Percentiles rank a stretch among this genome's conserved stretches.
Evolutionary conservation across 2,113 vertebrate species (phyloP).

Genomic region (Toxotes jaculatrix): DNA sequence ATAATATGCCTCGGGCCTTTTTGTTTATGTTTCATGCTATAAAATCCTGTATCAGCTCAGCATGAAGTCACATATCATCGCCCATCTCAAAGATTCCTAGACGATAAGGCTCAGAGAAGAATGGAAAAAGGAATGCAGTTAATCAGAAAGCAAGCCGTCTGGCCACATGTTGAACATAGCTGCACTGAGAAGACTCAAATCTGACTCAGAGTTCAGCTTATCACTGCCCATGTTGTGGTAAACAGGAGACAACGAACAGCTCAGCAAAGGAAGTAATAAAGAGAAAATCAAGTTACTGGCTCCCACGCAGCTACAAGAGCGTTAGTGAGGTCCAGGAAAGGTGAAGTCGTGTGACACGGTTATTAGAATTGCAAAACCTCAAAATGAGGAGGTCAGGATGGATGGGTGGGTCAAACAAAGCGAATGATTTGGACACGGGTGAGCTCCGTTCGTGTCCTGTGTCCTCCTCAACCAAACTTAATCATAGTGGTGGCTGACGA

Average conservation of each 20-base stretch:
- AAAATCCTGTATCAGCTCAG: no score
- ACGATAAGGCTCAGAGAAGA: background rate
- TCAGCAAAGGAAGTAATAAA: background rate
- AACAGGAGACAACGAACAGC: background rate
- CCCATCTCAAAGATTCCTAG: background rate
- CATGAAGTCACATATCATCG: no score
- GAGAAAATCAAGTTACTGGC: background rate
- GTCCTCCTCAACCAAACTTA: no score
- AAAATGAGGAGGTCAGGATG: background rate
- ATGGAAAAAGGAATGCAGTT: constrained; percentile 52
- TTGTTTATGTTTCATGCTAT: background rate
- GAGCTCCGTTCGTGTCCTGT: background rate
- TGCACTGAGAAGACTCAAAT: background rate
- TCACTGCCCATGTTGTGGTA: background rate
- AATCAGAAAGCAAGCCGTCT: background rate
- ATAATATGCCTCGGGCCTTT: background rate
- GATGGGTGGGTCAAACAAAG: background rate
- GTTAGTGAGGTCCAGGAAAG: background rate
- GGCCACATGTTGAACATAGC: constrained; percentile 56
- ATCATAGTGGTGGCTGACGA: no score
- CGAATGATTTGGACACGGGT: no score
- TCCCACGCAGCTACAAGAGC: background rate
- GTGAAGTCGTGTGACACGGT: background rate
- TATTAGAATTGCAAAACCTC: background rate
- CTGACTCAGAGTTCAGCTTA: background rate